Conservation (phyloP, 2,888 invertebrate species). For the Aricia artaxerxes region DNA sequence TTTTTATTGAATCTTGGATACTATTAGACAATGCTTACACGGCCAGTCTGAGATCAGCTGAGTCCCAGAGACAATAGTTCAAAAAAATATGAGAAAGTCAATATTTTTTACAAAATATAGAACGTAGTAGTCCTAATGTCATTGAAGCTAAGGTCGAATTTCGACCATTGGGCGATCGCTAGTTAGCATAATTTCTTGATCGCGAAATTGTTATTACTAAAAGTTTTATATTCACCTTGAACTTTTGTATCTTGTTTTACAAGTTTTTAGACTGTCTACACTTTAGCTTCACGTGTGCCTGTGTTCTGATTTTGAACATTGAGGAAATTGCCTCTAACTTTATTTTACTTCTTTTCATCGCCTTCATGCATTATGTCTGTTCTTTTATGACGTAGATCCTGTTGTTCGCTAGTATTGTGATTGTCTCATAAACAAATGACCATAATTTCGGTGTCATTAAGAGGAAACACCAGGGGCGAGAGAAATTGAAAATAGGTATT, state of each 20-base stretch:
- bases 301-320: neutral
- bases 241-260: neutral
- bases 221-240: neutral
- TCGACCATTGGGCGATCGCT: no score
- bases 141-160: no score
- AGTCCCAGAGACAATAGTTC: no score
- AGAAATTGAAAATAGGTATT: no score
- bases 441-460: slow-evolving; percentile 27
- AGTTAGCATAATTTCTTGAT: neutral
- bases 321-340: neutral
- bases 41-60: no score
- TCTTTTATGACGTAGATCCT: neutral
- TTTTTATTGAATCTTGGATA: no score
- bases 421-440: neutral
- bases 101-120: no score
- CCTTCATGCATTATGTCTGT: neutral
- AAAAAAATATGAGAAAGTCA: no score
- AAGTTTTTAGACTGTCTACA: neutral
- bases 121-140: no score
- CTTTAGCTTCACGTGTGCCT: neutral
- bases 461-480: no score
- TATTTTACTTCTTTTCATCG: neutral
- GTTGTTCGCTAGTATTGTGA: neutral
- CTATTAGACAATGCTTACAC: no score
- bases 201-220: neutral